Evolutionary conservation across 2,797 vertebrate species (phyloP).

Genomic region (Numenius phaeopus): DNA sequence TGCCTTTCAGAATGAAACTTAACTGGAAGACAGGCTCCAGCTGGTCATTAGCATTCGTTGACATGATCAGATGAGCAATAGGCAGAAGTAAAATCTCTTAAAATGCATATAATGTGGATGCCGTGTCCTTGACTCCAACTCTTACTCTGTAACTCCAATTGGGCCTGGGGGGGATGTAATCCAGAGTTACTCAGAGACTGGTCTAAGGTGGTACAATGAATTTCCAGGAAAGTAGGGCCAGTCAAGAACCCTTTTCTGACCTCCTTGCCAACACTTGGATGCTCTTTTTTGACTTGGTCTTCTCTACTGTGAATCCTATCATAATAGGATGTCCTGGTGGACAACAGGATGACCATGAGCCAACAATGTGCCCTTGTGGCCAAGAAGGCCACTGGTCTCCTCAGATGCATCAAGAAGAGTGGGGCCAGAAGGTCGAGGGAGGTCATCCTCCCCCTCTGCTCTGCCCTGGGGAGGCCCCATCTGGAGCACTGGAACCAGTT

Average conservation of each 20-base stretch:
- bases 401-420: too few relatives aligned
- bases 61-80: not conserved
- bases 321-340: not conserved
- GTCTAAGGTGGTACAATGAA: not conserved
- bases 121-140: not conserved
- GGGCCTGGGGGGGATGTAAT: not conserved
- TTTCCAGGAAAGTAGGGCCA: not conserved
- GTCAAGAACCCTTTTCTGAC: not conserved
- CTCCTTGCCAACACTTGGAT: not conserved
- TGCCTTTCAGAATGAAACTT: not conserved
- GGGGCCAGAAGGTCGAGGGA: too few relatives aligned
- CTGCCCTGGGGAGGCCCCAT: too few relatives aligned
- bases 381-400: too few relatives aligned
- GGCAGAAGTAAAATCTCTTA: not conserved
- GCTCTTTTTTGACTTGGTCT: not conserved
- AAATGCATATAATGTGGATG: not conserved
- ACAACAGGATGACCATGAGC: too few relatives aligned
- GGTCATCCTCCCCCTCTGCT: too few relatives aligned
- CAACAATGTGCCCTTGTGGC: too few relatives aligned
- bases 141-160: not conserved
- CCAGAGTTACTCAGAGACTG: not conserved
- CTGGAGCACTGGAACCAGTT: too few relatives aligned
- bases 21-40: not conserved
- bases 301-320: not conserved
- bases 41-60: not conserved